Evolutionary conservation across 2,113 vertebrate genomes (phyloP).

Genomic region (Oenanthe oenanthe): DNA sequence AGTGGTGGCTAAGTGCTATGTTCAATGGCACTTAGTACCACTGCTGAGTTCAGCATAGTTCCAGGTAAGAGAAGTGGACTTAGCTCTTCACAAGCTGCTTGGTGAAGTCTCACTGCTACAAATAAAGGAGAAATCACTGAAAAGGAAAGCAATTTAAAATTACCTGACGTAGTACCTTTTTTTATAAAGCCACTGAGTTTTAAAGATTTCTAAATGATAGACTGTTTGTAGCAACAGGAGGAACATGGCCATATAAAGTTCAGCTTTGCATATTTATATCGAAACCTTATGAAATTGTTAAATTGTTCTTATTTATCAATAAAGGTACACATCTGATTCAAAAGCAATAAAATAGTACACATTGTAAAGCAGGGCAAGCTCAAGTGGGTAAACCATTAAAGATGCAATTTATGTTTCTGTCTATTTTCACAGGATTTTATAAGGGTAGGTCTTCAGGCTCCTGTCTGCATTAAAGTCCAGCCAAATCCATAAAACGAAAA

Average conservation of each 20-base stretch:
- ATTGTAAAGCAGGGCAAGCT: background rate
- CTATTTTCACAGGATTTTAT: slow-evolving; percentile 23
- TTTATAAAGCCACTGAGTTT: background rate
- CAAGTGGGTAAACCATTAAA: background rate
- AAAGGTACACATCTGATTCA: background rate
- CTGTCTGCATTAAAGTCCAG: slow-evolving; percentile 13
- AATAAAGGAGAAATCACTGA: background rate
- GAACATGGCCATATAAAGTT: background rate
- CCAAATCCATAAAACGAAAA: slow-evolving; percentile 69
- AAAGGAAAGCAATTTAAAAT: background rate
- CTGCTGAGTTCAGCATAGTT: background rate
- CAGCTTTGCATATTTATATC: background rate
- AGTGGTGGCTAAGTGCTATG: background rate
- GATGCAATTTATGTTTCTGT: slow-evolving; percentile 49
- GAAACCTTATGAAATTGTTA: background rate
- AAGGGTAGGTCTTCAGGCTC: background rate
- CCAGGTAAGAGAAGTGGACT: background rate
- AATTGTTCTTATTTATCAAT: background rate
- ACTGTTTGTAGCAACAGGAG: background rate
- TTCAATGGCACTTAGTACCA: background rate
- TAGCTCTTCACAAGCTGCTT: background rate
- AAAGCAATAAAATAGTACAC: background rate
- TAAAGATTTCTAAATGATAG: background rate
- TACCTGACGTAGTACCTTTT: background rate
- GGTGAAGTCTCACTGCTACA: background rate